Conservation (phyloP, 2,888 invertebrate genomes). For the Encarsia formosa region DNA sequence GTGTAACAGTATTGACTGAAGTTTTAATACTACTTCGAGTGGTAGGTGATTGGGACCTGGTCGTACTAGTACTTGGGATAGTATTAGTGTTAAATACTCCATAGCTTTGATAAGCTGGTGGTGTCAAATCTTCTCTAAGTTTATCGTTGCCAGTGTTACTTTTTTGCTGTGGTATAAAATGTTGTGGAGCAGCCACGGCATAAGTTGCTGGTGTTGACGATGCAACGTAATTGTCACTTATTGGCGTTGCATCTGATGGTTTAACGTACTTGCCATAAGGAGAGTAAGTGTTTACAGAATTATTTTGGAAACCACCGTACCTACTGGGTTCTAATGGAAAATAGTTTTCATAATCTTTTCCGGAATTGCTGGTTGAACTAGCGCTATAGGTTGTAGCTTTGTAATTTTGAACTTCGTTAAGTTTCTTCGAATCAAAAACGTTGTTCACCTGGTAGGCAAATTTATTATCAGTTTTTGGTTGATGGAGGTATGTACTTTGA, state of each 20-base stretch:
- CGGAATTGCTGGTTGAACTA: slow-evolving; percentile 25
- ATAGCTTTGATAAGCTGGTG: slow-evolving; percentile 23
- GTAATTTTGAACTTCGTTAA: slow-evolving; percentile 28
- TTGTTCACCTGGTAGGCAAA: slow-evolving; percentile 55
- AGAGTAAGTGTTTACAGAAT: slow-evolving; percentile 46
- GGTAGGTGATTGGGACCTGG: not conserved
- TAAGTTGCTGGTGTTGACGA: slow-evolving; percentile 45
- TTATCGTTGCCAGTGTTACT: slow-evolving; percentile 14
- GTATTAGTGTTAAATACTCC: slow-evolving; percentile 10
- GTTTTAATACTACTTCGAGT: not conserved
- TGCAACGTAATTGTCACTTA: slow-evolving; percentile 42
- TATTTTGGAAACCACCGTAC: slow-evolving; percentile 51
- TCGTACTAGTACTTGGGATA: slow-evolving; percentile 1
- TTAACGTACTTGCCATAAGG: slow-evolving; percentile 56
- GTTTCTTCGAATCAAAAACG: slow-evolving; percentile 40
- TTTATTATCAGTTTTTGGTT: slow-evolving; percentile 31
- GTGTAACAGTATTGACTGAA: slow-evolving; percentile 12
- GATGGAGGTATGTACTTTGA: slow-evolving; percentile 23
- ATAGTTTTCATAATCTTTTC: slow-evolving; percentile 41
- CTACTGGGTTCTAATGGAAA: slow-evolving; percentile 42
- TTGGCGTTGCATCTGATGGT: slow-evolving; percentile 51
- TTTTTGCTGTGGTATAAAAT: slow-evolving; percentile 19
- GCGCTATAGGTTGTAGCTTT: slow-evolving; percentile 30
- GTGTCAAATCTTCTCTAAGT: slow-evolving; percentile 27
- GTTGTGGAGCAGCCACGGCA: slow-evolving; percentile 27